These are phyloP conservation scores for Oscheius sp. DNA, from an alignment of 2,888 invertebrate species.

Conservation along the genomic window DNA sequence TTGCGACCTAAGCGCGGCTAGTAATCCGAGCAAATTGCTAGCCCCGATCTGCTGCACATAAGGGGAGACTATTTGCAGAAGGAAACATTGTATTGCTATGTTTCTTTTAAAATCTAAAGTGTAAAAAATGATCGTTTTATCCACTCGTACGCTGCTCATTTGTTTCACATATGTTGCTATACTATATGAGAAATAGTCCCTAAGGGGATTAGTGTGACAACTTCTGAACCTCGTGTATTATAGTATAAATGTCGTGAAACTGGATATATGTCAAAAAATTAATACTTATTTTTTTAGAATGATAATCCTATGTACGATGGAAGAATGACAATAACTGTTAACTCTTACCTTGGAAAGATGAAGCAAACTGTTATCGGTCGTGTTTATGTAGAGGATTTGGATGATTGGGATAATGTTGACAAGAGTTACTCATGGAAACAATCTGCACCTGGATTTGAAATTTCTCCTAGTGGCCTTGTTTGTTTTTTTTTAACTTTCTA, in stretches of 20 bases:
- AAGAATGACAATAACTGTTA: slow-evolving; percentile 92
- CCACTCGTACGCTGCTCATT: no score
- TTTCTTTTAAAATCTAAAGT: no score
- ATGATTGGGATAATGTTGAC: slow-evolving; percentile 98
- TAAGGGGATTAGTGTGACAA: no score
- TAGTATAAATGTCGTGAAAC: no score
- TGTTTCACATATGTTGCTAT: no score
- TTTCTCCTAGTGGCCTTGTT: slow-evolving; percentile 71
- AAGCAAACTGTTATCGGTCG: slow-evolving; percentile 90
- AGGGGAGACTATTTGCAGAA: no score
- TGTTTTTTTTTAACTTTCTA: not conserved
- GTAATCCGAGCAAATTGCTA: no score
- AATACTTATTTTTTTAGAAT: slow-evolving; percentile 76
- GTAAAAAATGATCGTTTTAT: no score
- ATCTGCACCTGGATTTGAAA: slow-evolving; percentile 75
- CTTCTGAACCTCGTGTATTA: no score
- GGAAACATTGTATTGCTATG: no score
- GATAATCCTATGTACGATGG: slow-evolving; percentile 99
- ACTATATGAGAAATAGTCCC: not conserved
- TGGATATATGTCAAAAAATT: not conserved
- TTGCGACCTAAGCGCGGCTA: no score
- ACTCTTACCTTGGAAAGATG: slow-evolving; percentile 90
- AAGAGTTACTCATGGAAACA: slow-evolving; percentile 90
- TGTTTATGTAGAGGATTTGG: slow-evolving; percentile 94
- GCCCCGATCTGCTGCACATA: no score